Base-by-base conservation (phyloP, 2,797 vertebrate species). In the Agapornis canus region DNA sequence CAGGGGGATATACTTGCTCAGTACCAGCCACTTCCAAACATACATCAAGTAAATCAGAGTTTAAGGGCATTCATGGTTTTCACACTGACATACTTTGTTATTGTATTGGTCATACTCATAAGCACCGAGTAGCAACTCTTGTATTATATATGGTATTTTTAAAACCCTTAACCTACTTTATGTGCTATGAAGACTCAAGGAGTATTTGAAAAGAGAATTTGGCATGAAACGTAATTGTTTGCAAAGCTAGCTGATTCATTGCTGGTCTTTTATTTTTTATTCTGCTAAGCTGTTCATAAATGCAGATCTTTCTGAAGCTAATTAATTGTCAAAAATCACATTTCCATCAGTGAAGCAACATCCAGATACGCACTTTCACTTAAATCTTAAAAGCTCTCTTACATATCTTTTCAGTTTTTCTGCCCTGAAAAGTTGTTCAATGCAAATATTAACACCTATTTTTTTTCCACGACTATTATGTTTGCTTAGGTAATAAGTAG, bases 401-500 rank as follows among this genome's bases (percentile, higher is more conserved):
- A 61, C 3, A 0, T 54, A 29, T 59, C 14, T 59, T 75, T 68
- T 85, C 42, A 56, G 4, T 57, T 93, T 57, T 43, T 80, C 69
- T 86, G 26, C 48, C 52, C 76, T 75, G 64, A 68, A 92, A 77
- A 19, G 37, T 77, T 66, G 40, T 68, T 87, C 75, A 64, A 0
- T 57, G n/a, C 69, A 82, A 89, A 80, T 73, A 73, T 29, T 80
- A 87, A 40, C 60, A 21, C 43, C 45, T 82, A 51, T 88, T 92
- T 94, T 93, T 91, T 26, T 77, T 91, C 22, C 10, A 42, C 10
- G 25, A 27, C 40, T 71, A 8, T 68, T 80, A 35, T 49, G n/a
- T 91, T 94, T 91, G 57, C 84, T 91, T 87, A 71, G 52, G 37
- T 72, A 71, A 70, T 79, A 85, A 83, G 49, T 45, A 89, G 70